Percentiles rank a stretch among this genome's conserved stretches.
phyloP scores from a whole-genome alignment of 2,113 vertebrate genomes.

The Jacana jacana region DNA sequence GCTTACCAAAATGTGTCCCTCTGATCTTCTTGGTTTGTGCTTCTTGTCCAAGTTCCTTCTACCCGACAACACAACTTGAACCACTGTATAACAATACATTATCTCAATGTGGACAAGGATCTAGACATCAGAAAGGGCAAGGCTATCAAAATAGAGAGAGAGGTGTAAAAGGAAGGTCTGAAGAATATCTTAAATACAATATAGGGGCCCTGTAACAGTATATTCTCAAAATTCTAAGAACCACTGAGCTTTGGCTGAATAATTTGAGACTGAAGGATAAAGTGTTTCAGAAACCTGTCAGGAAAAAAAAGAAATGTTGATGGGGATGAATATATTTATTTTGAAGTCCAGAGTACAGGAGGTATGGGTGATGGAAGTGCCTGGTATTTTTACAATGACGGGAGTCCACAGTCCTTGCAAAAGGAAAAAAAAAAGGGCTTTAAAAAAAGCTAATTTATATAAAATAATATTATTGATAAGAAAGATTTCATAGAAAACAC shows the following conservation, averaged over 20 bases:
- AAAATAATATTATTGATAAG: not conserved
- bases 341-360: not conserved
- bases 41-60: not conserved
- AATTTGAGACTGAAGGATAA: not conserved
- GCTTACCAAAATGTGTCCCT: not conserved
- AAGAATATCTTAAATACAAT: not conserved
- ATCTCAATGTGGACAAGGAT: not conserved
- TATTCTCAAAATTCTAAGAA: not conserved
- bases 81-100: not conserved
- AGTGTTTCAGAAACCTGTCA: not conserved
- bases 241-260: not conserved
- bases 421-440: not conserved
- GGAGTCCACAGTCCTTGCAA: not conserved
- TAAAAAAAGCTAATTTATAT: not conserved
- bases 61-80: not conserved
- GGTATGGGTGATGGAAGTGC: not conserved
- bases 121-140: not conserved
- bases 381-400: not conserved
- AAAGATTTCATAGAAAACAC: not conserved
- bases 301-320: not conserved
- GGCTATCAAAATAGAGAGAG: not conserved
- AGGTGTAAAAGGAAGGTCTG: not conserved
- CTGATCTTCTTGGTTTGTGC: not conserved
- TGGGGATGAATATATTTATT: not conserved
- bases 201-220: not conserved